Conservation (phyloP, 2,797 vertebrate genomes). For the Anableps anableps region DNA sequence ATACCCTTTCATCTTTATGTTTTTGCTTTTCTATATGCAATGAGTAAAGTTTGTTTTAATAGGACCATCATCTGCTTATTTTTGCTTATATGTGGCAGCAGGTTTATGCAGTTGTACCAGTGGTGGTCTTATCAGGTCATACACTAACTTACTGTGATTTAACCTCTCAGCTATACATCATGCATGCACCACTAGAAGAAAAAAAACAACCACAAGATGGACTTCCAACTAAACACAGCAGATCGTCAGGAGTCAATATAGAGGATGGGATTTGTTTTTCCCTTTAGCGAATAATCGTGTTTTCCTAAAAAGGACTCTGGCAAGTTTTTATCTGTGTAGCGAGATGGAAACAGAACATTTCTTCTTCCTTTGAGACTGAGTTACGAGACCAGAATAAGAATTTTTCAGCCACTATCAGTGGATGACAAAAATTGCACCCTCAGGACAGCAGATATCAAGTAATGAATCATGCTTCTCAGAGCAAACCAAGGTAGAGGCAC, state of each 20-base stretch:
- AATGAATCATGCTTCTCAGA: conserved; percentile 47
- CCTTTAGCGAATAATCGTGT: conserved; percentile 40
- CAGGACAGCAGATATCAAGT: conserved; percentile 44
- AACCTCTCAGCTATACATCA: conserved; percentile 12
- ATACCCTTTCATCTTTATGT: not conserved
- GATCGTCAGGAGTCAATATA: conserved; percentile 30
- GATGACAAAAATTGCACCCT: conserved; percentile 41
- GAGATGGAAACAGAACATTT: conserved; percentile 31
- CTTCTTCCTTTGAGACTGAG: conserved; percentile 24
- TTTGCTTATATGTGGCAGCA: too few species aligned
- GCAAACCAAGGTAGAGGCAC: conserved; percentile 18
- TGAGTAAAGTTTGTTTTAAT: conserved; percentile 12
- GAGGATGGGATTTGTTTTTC: conserved; percentile 36
- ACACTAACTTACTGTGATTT: not conserved
- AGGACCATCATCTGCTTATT: too few species aligned
- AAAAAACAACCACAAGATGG: conserved; percentile 56
- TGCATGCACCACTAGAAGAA: conserved; percentile 47
- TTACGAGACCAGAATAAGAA: conserved; percentile 42
- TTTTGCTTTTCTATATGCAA: conserved; percentile 13
- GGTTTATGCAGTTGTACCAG: not conserved
- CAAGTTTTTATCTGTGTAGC: conserved; percentile 51
- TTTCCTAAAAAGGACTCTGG: conserved; percentile 39
- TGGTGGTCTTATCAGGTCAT: not conserved
- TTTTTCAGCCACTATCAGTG: conserved; percentile 34
- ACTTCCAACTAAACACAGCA: conserved; percentile 41